These are phyloP conservation scores for Datnioides undecimradiatus DNA, from an alignment of 2,113 vertebrate genomes.

Conservation along the genomic window DNA sequence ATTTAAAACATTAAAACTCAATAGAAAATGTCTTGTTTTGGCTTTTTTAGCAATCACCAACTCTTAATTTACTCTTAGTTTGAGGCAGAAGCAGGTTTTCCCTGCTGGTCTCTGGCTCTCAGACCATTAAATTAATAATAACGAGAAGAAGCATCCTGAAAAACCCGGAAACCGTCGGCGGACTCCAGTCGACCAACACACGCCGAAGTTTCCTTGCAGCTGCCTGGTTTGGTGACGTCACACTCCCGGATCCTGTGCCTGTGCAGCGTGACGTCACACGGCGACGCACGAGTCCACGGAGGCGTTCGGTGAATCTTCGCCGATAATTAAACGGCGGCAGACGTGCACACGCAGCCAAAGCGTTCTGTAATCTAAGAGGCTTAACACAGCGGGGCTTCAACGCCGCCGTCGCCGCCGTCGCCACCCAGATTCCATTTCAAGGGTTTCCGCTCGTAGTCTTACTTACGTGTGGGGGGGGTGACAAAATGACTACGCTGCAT, in stretches of 20 bases:
- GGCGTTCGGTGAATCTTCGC: constrained; percentile 32
- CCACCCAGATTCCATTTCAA: constrained; percentile 68
- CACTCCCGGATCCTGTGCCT: neutral
- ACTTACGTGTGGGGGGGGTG: constrained; percentile 46
- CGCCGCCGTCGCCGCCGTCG: constrained; percentile 42
- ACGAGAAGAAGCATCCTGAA: no score
- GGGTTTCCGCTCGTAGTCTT: constrained; percentile 68
- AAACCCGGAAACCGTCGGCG: no score
- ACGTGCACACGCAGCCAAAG: constrained; percentile 60
- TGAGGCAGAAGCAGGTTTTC: no score
- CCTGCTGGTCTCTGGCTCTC: no score
- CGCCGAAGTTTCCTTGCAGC: no score
- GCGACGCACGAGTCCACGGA: constrained; percentile 1
- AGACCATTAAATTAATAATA: no score
- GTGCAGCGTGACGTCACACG: neutral
- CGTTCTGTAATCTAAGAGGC: constrained; percentile 73
- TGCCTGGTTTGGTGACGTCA: neutral
- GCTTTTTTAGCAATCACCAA: no score
- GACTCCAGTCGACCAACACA: no score
- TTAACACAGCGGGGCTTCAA: constrained; percentile 65
- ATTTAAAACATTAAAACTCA: no score
- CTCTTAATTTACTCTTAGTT: no score
- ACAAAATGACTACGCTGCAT: constrained; percentile 57
- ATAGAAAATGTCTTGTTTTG: no score
- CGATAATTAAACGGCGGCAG: constrained; percentile 68